phyloP scores from a whole-genome alignment of 2,797 vertebrate species.

The Austrolebias charrua region DNA sequence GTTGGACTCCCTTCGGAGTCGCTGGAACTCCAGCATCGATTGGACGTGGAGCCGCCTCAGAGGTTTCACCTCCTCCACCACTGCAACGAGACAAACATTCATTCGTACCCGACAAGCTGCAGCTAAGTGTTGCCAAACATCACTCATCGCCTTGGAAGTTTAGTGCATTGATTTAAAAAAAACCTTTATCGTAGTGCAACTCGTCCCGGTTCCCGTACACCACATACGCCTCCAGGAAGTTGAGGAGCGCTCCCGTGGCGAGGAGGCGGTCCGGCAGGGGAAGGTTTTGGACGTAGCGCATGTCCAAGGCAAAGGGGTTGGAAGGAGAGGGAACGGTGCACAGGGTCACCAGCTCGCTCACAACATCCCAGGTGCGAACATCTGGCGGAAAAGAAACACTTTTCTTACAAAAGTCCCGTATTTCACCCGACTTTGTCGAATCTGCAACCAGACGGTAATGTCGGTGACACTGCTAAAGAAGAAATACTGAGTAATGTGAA shows the following conservation, averaged over 20 bases:
- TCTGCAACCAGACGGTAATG: slow-evolving; percentile 1
- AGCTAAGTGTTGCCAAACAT: too few relatives aligned
- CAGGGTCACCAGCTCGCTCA: slow-evolving; percentile 80
- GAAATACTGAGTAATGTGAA: too few relatives aligned
- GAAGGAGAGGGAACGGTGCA: slow-evolving; percentile 80
- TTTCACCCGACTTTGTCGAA: slow-evolving; percentile 18
- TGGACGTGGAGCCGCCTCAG: slow-evolving; percentile 75
- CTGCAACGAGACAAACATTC: slow-evolving; percentile 49
- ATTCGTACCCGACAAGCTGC: too few relatives aligned
- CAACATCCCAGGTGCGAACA: slow-evolving; percentile 77
- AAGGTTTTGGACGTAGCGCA: slow-evolving; percentile 76
- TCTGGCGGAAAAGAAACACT: slow-evolving; percentile 43
- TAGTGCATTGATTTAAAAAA: neutral
- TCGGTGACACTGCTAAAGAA: too few relatives aligned
- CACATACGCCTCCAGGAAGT: slow-evolving; percentile 79
- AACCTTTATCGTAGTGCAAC: slow-evolving; percentile 79
- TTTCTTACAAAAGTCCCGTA: too few relatives aligned
- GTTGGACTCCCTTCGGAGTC: slow-evolving; percentile 22
- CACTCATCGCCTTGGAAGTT: too few relatives aligned
- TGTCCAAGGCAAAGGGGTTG: slow-evolving; percentile 81
- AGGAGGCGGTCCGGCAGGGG: slow-evolving; percentile 77
- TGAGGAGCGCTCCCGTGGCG: slow-evolving; percentile 77
- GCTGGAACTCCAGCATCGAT: slow-evolving; percentile 74
- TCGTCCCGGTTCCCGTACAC: slow-evolving; percentile 76
- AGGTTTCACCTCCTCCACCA: slow-evolving; percentile 77